phyloP scores from a whole-genome alignment of 2,888 invertebrate genomes.

The Papilio demoleus region DNA sequence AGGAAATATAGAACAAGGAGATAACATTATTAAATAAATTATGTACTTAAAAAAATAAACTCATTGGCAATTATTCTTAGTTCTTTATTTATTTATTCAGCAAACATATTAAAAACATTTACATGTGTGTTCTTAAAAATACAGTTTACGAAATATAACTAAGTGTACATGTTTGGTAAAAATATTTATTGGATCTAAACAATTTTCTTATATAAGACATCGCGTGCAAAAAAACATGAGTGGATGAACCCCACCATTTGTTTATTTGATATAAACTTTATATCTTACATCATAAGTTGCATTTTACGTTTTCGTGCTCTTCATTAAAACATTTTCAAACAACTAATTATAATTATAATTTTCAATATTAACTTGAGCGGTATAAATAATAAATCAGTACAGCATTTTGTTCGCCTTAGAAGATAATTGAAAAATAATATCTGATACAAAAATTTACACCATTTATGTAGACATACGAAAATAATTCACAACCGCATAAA shows the following conservation, averaged over 20 bases:
- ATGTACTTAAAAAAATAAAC: conserved; percentile 25
- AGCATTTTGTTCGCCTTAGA: not conserved
- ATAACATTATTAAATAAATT: conserved; percentile 1
- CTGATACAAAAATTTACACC: too few species aligned
- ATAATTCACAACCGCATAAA: conserved; percentile 5
- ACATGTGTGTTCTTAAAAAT: conserved; percentile 9
- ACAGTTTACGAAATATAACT: conserved; percentile 28
- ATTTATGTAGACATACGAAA: not conserved
- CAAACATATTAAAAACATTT: conserved; percentile 31
- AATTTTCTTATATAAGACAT: conserved; percentile 2
- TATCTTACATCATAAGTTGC: not conserved
- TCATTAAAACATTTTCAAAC: not conserved
- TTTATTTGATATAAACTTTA: not conserved
- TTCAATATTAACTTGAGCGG: not conserved
- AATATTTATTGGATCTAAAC: conserved; percentile 37
- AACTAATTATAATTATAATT: too few species aligned
- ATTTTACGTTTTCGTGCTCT: conserved; percentile 9
- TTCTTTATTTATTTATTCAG: conserved; percentile 33
- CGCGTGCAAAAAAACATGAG: conserved; percentile 12
- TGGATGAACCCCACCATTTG: too few species aligned
- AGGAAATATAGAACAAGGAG: not conserved
- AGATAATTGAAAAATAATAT: not conserved
- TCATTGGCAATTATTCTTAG: conserved; percentile 21
- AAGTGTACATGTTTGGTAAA: conserved; percentile 19
- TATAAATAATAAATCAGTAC: not conserved